These are phyloP conservation scores for Asarcornis scutulata DNA, from an alignment of 2,113 vertebrate species.

Conservation along the genomic window DNA sequence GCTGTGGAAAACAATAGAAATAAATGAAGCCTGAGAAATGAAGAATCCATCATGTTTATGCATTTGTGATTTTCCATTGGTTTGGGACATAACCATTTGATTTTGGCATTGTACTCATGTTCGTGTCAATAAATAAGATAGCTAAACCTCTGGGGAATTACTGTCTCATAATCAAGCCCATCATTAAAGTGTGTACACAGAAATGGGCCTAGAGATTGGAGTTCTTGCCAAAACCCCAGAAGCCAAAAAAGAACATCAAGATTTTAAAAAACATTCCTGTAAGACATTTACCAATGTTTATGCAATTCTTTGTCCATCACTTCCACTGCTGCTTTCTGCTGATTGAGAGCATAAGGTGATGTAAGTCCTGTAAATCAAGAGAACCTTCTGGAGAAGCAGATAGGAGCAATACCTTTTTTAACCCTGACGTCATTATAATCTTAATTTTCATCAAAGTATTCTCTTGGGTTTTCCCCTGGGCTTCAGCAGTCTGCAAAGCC, in stretches of 20 bases:
- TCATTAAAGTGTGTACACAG: slow-evolving; percentile 61
- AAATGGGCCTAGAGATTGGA: slow-evolving; percentile 11
- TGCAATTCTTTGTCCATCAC: slow-evolving; percentile 25
- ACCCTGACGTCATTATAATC: neutral
- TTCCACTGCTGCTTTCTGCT: neutral
- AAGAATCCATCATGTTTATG: neutral
- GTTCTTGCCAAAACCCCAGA: slow-evolving; percentile 67
- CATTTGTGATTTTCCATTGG: slow-evolving; percentile 36
- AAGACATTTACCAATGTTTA: slow-evolving; percentile 59
- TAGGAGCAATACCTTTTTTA: neutral
- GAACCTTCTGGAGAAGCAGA: slow-evolving; percentile 13
- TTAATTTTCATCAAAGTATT: neutral
- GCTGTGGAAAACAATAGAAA: neutral
- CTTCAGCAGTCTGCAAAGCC: neutral
- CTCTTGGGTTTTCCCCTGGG: neutral
- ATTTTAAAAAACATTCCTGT: slow-evolving; percentile 55
- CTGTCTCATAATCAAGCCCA: slow-evolving; percentile 69
- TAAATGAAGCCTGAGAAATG: neutral
- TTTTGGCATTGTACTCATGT: neutral
- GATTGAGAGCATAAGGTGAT: neutral
- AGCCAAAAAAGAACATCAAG: slow-evolving; percentile 53
- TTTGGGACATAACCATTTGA: slow-evolving; percentile 17
- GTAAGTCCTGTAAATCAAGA: neutral
- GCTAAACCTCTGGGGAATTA: slow-evolving; percentile 38
- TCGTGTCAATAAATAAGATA: slow-evolving; percentile 47